Conservation (phyloP, 1,140 invertebrate genomes). For the Mycetomoellerius zeteki region DNA sequence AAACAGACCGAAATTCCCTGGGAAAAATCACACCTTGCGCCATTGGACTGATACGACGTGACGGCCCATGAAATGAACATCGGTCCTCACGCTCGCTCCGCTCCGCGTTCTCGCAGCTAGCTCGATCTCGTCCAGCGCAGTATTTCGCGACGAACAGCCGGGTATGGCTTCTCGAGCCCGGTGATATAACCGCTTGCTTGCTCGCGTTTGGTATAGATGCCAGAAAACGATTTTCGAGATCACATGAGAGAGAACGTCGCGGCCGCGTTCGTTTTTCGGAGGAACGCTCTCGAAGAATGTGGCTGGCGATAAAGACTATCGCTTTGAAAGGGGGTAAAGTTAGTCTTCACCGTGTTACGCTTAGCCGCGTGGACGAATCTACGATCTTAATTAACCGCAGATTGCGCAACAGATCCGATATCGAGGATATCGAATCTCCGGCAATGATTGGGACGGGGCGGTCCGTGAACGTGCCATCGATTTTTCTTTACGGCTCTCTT, state of each 20-base stretch:
- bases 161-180: slow-evolving; percentile 47
- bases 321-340: slow-evolving; percentile 8
- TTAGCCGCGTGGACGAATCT: slow-evolving; percentile 26
- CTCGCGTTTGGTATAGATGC: slow-evolving; percentile 49
- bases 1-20: slow-evolving; percentile 83
- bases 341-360: slow-evolving; percentile 30
- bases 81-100: slow-evolving; percentile 69
- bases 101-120: not conserved
- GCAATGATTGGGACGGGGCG: slow-evolving; percentile 18
- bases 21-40: slow-evolving; percentile 82
- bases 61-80: slow-evolving; percentile 86
- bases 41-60: slow-evolving; percentile 83
- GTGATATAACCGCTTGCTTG: slow-evolving; percentile 48
- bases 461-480: slow-evolving; percentile 67
- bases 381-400: slow-evolving; percentile 68
- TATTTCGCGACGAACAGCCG: slow-evolving; percentile 54
- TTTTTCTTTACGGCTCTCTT: slow-evolving; percentile 68
- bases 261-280: not conserved
- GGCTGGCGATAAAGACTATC: not conserved
- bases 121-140: slow-evolving; percentile 21
- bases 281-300: slow-evolving; percentile 26
- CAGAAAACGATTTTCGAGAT: slow-evolving; percentile 58
- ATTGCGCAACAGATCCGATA: slow-evolving; percentile 31
- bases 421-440: slow-evolving; percentile 45
- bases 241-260: slow-evolving; percentile 38